phyloP scores from a whole-genome alignment of 2,888 invertebrate species.

The Bombyx huttoni region DNA sequence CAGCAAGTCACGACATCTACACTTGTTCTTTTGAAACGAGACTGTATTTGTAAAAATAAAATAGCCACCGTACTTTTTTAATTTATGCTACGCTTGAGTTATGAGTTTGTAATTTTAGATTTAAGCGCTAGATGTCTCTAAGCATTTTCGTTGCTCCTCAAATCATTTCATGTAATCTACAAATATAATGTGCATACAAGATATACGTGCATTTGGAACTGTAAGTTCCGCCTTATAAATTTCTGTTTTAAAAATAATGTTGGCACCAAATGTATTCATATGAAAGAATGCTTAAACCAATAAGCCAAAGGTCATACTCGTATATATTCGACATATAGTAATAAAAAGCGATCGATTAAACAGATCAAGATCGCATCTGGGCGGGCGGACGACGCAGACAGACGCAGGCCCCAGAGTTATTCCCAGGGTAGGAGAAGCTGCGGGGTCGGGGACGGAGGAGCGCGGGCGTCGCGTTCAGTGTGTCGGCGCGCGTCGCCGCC shows the following conservation, averaged over 20 bases:
- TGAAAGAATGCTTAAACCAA: slow-evolving; percentile 14
- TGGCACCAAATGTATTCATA: slow-evolving; percentile 7
- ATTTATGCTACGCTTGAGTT: background rate
- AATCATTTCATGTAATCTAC: background rate
- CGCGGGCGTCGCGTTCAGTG: slow-evolving; percentile 43
- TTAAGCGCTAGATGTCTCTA: background rate
- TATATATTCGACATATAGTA: slow-evolving; percentile 23
- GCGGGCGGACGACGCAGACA: slow-evolving; percentile 19
- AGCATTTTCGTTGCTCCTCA: background rate
- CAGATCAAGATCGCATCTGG: slow-evolving; percentile 48
- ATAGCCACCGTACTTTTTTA: too few relatives aligned
- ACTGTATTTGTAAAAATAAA: background rate
- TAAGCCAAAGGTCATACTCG: slow-evolving; percentile 34
- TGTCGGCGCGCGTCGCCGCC: slow-evolving; percentile 66
- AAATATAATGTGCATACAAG: background rate
- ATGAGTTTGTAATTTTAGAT: background rate
- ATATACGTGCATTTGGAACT: background rate
- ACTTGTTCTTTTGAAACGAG: background rate
- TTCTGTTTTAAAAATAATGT: background rate
- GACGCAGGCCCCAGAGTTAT: slow-evolving; percentile 42
- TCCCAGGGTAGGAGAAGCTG: slow-evolving; percentile 28
- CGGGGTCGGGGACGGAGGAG: slow-evolving; percentile 27
- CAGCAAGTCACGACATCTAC: background rate
- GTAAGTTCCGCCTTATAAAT: background rate
- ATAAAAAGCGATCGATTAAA: slow-evolving; percentile 43